Percentiles rank a stretch among this genome's conserved stretches.
phyloP scores from a whole-genome alignment of 2,888 invertebrate genomes.

The Troglohyphantes excavatus region DNA sequence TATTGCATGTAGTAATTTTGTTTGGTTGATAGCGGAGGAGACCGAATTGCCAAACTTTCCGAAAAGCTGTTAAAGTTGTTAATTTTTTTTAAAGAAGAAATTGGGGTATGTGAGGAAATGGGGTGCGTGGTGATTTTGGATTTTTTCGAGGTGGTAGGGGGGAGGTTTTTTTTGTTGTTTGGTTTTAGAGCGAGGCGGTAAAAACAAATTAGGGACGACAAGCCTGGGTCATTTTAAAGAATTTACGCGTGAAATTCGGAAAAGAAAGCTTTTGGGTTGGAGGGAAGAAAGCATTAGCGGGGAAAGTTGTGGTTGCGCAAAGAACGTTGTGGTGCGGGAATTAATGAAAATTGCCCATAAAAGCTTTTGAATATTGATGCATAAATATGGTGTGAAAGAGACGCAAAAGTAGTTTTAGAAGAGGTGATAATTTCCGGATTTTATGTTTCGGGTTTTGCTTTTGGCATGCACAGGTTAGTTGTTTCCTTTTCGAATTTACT shows the following conservation, averaged over 20 bases:
- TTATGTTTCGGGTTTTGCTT: no score
- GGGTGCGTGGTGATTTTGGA: neutral
- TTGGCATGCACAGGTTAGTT: no score
- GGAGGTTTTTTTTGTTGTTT: neutral
- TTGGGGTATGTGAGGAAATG: neutral
- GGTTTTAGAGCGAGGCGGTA: neutral
- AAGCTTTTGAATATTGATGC: no score
- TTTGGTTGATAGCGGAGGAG: neutral
- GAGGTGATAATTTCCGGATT: no score
- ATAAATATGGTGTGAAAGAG: no score
- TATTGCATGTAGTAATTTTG: conserved; percentile 20
- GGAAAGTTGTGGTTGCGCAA: neutral
- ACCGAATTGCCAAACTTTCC: conserved; percentile 42
- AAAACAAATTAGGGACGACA: conserved; percentile 2
- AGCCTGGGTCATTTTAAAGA: neutral
- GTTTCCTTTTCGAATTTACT: no score
- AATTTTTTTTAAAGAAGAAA: conserved; percentile 1
- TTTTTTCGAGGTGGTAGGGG: neutral
- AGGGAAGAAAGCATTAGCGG: neutral
- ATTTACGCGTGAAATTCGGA: neutral
- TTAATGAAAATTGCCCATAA: no score
- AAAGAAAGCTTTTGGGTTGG: neutral
- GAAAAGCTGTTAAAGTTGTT: conserved; percentile 59
- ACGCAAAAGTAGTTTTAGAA: no score
- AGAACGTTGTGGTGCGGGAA: no score